phyloP scores from a whole-genome alignment of 1,140 invertebrate species.

The Drosophila lacteicornis region DNA sequence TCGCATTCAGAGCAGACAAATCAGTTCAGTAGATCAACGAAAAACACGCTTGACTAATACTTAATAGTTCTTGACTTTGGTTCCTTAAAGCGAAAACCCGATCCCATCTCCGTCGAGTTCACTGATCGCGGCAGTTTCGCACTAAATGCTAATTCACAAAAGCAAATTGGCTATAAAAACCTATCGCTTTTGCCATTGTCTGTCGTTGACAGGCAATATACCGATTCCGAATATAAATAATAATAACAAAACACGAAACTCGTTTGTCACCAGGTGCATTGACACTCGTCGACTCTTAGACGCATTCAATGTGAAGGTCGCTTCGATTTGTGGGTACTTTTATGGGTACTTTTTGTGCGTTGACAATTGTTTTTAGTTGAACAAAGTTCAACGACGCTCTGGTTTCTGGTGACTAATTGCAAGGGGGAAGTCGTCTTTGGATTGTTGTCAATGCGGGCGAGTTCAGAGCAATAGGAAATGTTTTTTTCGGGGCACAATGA shows the following conservation, averaged over 20 bases:
- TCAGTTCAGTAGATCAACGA: constrained; percentile 48
- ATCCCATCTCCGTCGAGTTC: constrained; percentile 62
- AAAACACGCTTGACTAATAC: constrained; percentile 36
- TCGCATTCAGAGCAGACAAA: constrained; percentile 35
- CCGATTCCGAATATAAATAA: constrained; percentile 68
- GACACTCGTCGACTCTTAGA: constrained; percentile 50
- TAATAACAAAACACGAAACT: constrained; percentile 58
- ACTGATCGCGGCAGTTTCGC: constrained; percentile 64
- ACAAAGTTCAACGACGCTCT: constrained; percentile 60
- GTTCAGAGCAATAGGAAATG: constrained; percentile 34
- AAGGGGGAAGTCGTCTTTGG: constrained; percentile 68
- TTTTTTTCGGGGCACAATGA: constrained; percentile 34
- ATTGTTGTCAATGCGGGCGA: constrained; percentile 48
- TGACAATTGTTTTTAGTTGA: constrained; percentile 40
- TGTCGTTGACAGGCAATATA: constrained; percentile 47
- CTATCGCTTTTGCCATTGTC: constrained; percentile 47
- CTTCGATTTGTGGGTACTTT: constrained; percentile 31
- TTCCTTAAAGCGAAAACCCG: constrained; percentile 60
- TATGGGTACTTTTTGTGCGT: constrained; percentile 16
- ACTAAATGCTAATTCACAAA: constrained; percentile 66
- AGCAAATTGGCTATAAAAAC: constrained; percentile 58
- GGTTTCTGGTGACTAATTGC: constrained; percentile 64
- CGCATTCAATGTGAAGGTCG: constrained; percentile 80
- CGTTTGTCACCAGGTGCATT: constrained; percentile 61
- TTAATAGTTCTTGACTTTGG: constrained; percentile 44